Evolutionary conservation across 2,113 vertebrate species (phyloP).

Genomic region (Misgurnus mizolepis): DNA sequence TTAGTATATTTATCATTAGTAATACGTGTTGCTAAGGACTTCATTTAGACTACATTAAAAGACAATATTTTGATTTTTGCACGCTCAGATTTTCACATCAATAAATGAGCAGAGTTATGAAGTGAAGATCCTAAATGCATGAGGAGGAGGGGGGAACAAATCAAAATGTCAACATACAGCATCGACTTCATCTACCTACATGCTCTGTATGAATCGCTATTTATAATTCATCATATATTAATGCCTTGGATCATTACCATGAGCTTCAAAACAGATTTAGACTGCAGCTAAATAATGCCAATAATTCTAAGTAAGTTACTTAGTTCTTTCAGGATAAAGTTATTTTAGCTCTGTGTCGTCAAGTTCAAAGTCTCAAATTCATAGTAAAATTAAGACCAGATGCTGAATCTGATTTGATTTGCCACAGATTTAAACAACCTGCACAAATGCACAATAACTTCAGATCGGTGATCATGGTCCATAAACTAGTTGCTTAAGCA

Average conservation of each 20-base stretch:
- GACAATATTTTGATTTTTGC: no score
- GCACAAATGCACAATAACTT: not conserved
- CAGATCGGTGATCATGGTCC: no score
- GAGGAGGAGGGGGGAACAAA: not conserved
- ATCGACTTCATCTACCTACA: conserved; percentile 16
- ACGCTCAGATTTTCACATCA: no score
- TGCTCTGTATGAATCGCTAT: conserved; percentile 57
- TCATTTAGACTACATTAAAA: no score
- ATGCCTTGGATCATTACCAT: conserved; percentile 71
- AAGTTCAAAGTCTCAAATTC: conserved; percentile 47
- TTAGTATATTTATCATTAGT: no score
- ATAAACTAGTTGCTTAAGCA: no score
- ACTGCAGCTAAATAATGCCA: conserved; percentile 54
- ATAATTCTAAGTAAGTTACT: conserved; percentile 50
- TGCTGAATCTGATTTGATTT: not conserved
- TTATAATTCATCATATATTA: conserved; percentile 72
- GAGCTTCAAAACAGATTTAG: conserved; percentile 60
- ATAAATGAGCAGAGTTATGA: no score
- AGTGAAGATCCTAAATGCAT: not conserved
- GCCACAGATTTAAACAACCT: not conserved
- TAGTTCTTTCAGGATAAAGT: conserved; percentile 30
- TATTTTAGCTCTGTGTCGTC: conserved; percentile 43
- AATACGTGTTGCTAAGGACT: no score
- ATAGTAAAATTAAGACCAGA: not conserved
- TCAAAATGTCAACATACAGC: not conserved